These are phyloP conservation scores for human DNA, from an alignment of 2,113 vertebrate species.

Conservation along the genomic window GRCh38 chr3:5874501-5875000, in stretches of 20 bases:
- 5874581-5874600: background rate
- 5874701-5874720: background rate
- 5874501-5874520: background rate
- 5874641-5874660: background rate
- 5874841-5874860: background rate
- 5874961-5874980: background rate
- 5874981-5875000: background rate
- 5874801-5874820: background rate
- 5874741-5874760: background rate
- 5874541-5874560: background rate
- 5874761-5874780: background rate
- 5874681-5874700: background rate
- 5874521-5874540: background rate
- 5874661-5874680: background rate
- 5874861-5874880: background rate
- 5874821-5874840: background rate
- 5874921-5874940: background rate
- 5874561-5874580: background rate
- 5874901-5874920: background rate
- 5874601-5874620: background rate
- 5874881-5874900: background rate
- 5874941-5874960: slow-evolving; percentile 15
- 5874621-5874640: background rate
- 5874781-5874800: background rate
- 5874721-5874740: background rate